Evolutionary conservation across 2,797 vertebrate genomes (phyloP).

Genomic region (Onychomys leucogaster): DNA sequence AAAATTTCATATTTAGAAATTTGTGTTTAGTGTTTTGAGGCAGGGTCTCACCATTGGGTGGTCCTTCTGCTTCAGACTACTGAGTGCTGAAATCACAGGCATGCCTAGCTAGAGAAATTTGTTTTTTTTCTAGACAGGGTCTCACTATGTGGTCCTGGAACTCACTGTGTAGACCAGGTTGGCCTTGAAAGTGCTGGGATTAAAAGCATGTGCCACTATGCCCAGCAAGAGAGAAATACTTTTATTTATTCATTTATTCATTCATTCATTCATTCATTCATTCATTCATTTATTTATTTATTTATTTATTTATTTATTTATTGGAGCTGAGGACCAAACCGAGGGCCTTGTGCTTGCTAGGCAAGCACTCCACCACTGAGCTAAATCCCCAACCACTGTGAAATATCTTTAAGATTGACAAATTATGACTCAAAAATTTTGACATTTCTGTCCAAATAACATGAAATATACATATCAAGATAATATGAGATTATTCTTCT

Average conservation of each 20-base stretch:
- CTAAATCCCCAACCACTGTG: too few species aligned
- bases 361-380: too few species aligned
- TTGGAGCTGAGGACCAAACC: too few species aligned
- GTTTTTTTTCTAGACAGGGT: not conserved
- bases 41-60: not conserved
- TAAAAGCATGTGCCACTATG: not conserved
- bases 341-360: too few species aligned
- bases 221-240: not conserved
- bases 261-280: too few species aligned
- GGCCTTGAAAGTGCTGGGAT: not conserved
- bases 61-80: not conserved
- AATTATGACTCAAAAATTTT: slow-evolving; percentile 46
- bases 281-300: too few species aligned
- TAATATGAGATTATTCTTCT: not conserved
- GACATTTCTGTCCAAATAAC: slow-evolving; percentile 55
- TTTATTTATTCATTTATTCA: too few species aligned
- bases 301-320: too few species aligned
- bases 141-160: not conserved
- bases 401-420: slow-evolving; percentile 58
- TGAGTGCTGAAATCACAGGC: not conserved
- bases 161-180: not conserved
- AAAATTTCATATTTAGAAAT: slow-evolving; percentile 44
- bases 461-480: slow-evolving; percentile 51
- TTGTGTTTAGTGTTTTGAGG: not conserved
- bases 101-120: not conserved